Percentiles rank a stretch among this genome's conserved stretches.
phyloP scores from a whole-genome alignment of 2,113 vertebrate genomes.

The Lampris incognitus region DNA sequence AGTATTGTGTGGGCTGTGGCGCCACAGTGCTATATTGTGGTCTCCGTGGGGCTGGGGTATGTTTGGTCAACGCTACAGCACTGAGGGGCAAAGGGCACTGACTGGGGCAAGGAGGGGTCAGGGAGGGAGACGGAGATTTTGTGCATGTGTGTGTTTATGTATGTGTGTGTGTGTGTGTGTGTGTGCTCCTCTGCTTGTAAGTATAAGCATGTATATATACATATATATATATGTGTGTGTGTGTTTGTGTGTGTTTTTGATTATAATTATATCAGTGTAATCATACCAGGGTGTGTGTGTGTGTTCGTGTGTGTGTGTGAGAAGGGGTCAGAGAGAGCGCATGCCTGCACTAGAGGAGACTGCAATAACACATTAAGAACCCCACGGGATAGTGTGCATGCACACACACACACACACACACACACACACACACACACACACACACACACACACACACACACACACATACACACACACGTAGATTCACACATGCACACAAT shows the following conservation, averaged over 20 bases:
- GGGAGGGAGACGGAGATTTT: constrained; percentile 15
- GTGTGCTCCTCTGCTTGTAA: neutral
- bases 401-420: too few relatives aligned
- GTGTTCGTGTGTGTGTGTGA: constrained; percentile 16
- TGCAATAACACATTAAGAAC: constrained; percentile 82
- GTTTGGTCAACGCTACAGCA: constrained; percentile 76
- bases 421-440: too few relatives aligned
- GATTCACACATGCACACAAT: too few relatives aligned
- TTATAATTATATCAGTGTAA: too few relatives aligned
- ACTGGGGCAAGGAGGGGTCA: constrained; percentile 64
- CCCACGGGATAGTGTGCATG: constrained; percentile 58
- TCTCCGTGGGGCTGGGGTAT: constrained; percentile 77
- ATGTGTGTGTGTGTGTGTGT: constrained; percentile 39
- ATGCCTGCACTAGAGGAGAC: constrained; percentile 69
- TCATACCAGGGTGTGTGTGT: neutral
- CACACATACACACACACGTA: too few relatives aligned
- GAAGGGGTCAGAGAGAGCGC: constrained; percentile 79
- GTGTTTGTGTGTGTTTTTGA: constrained; percentile 12
- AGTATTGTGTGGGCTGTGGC: constrained; percentile 54
- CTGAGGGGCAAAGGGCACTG: constrained; percentile 67
- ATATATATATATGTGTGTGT: constrained; percentile 29
- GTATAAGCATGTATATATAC: constrained; percentile 6
- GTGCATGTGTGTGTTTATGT: constrained; percentile 22
- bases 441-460: too few relatives aligned
- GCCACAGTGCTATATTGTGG: constrained; percentile 73